A percentile compares a stretch with the other conserved stretches of the same genome.
Conservation (phyloP, 2,113 vertebrate genomes). For the Hippopotamus amphibius region DNA sequence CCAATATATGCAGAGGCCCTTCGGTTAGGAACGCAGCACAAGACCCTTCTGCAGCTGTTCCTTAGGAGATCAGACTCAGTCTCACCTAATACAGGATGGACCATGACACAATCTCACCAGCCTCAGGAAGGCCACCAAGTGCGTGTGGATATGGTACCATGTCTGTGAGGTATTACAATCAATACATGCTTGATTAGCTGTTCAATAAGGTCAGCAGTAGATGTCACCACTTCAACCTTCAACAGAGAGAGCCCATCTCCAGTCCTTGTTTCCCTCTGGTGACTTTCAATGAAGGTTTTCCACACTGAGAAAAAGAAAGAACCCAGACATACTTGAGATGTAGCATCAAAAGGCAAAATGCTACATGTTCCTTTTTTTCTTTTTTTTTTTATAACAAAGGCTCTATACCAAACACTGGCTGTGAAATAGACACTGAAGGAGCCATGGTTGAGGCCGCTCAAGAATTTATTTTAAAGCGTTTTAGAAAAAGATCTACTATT, state of each 20-base stretch:
- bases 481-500: background rate
- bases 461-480: background rate
- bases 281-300: constrained; percentile 60
- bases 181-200: constrained; percentile 60
- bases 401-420: background rate
- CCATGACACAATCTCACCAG: constrained; percentile 37
- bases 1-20: constrained; percentile 61
- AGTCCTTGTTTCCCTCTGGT: background rate
- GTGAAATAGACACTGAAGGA: background rate
- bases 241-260: background rate
- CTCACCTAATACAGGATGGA: background rate
- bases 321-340: background rate
- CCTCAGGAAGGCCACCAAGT: background rate
- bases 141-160: background rate
- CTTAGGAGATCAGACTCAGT: constrained; percentile 55
- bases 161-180: constrained; percentile 73
- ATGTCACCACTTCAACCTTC: constrained; percentile 47
- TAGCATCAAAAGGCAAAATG: background rate
- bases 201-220: constrained; percentile 43
- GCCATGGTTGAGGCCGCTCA: no score
- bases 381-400: background rate
- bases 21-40: constrained; percentile 50
- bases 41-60: constrained; percentile 57
- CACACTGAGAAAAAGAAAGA: constrained; percentile 70
- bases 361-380: no score